A percentile compares a stretch with the other conserved stretches of the same genome.
phyloP scores from a whole-genome alignment of 2,888 invertebrate species.

The Melieria crassipennis region DNA sequence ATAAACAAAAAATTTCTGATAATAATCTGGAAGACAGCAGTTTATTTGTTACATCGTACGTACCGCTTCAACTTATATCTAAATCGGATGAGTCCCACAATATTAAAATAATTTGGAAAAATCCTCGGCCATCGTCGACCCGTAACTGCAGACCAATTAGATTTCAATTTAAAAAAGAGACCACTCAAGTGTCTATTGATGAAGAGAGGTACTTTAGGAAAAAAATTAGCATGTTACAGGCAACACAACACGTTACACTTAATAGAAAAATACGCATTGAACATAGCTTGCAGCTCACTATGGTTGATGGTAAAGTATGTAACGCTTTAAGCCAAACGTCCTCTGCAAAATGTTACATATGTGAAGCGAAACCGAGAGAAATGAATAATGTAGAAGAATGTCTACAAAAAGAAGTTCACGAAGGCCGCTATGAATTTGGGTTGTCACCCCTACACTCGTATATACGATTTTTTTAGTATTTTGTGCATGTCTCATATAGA shows the following conservation, averaged over 20 bases:
- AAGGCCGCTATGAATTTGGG: too few species aligned
- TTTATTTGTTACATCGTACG: conserved; percentile 30
- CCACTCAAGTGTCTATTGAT: conserved; percentile 25
- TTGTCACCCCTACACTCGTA: too few species aligned
- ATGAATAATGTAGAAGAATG: too few species aligned
- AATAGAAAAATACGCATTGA: conserved; percentile 24
- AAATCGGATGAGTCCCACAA: conserved; percentile 10
- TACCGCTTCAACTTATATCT: conserved; percentile 26
- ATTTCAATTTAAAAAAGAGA: conserved; percentile 33
- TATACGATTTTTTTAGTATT: too few species aligned
- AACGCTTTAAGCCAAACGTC: conserved; percentile 40
- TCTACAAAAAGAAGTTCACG: too few species aligned
- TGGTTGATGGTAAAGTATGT: conserved; percentile 43
- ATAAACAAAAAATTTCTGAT: conserved; percentile 36
- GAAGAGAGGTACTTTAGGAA: conserved; percentile 31
- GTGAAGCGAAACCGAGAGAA: too few species aligned
- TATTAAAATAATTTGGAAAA: conserved; percentile 34
- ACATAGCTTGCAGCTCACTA: conserved; percentile 38
- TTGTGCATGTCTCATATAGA: too few species aligned
- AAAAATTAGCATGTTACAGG: conserved; percentile 36
- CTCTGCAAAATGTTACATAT: conserved; percentile 40
- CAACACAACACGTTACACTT: conserved; percentile 23
- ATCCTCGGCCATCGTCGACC: conserved; percentile 27
- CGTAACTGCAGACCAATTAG: conserved; percentile 28
- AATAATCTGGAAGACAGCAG: conserved; percentile 31